Evolutionary conservation across 2,888 invertebrate genomes (phyloP), one percentile per base, ranked within the genome.

Genomic region (Cephus pygmeus): DNA sequence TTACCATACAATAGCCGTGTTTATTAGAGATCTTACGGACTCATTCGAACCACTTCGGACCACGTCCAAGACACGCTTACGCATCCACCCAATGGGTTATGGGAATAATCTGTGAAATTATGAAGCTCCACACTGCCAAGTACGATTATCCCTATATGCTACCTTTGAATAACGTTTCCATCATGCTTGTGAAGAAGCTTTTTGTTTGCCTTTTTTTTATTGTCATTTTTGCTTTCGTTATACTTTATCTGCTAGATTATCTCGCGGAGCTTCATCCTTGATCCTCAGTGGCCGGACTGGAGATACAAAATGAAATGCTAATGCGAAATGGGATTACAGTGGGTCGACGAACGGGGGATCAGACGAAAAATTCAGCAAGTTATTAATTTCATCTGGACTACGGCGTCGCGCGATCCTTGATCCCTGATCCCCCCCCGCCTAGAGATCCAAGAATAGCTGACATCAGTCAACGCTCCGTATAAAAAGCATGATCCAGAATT

Each of bases 1-100:
- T 88, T 88, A 87, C 83, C 88, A 88, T 88, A 88, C 88, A 88
- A 88, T 88, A 86, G 84, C 79, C 79, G 84, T 87, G 85, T 87
- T 88, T 88, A 88, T 88, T 87, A 88, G 85, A 86, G 85, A 86
- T 71, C 71, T 71, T 34, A 34, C 31, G 71, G 12, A 71, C 56
- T 56, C 56, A 73, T 56, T 76, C 73, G 33, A 23, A 71, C 34
- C 31, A 71, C 71, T 71, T 31, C 71, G 71, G 33, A 34, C 12
- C 23, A 15, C 12, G 71, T 71, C 23, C 31, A 12, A 15, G 34
- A 71, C 33, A 71, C 33, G 33, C 34, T 30, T 71, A 34, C 23
- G 71, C 31, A 23, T 56, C 23, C 23, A 9, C 56, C 23, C 23
- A 23, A 56, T 56, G 56, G 31, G 33, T 33, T 71, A 71, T 15